Base-by-base conservation (phyloP, 2,888 invertebrate genomes). In the Heliothis peltigera region DNA sequence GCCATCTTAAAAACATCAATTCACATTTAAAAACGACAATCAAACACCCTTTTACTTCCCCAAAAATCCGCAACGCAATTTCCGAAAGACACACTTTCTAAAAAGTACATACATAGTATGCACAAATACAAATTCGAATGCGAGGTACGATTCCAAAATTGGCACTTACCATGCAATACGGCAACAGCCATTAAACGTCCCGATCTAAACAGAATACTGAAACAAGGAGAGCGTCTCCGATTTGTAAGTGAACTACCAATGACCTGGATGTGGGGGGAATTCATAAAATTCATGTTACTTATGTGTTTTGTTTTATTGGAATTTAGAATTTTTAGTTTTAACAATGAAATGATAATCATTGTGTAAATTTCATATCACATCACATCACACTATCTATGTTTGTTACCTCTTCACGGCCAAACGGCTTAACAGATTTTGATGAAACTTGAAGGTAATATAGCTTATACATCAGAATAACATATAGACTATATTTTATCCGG, bases 201-300 rank as follows among this genome's bases (percentile, higher is more conserved):
- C 18, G 57, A 19, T 75, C 43, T 56, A 63, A 69, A 75, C 63
- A 70, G 71, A 75, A 75, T 75, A 70, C 64, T 15, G 44, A 55
- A 71, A 75, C 63, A 70, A 44, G 55, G 49, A 25, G n/a, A 19
- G 57, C 54, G 47, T 58, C 51, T 54, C 25, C 70, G 63, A 75
- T 72, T 69, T 58, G 63, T 58, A 54, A 69, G 22, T 42, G 49
- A 51, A 62, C 54, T 59, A 58, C 25, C 32, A 70, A 56, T 21
- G 55, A 42, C 18, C 15, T 32, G 46, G 32, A 71, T 63, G 70
- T 47, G 63, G 47, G 15, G 51, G 8, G 75, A 75, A 72, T 63
- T 44, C 19, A 47, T 69, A 59, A 63, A 12, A 19, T 39, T 39
- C 19, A 12, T 32, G 12, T 12, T 2, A 12, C 15, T 1, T 35